These are phyloP conservation scores for Agrochola lychnidis DNA, from an alignment of 2,888 invertebrate species.

Conservation along the genomic window DNA sequence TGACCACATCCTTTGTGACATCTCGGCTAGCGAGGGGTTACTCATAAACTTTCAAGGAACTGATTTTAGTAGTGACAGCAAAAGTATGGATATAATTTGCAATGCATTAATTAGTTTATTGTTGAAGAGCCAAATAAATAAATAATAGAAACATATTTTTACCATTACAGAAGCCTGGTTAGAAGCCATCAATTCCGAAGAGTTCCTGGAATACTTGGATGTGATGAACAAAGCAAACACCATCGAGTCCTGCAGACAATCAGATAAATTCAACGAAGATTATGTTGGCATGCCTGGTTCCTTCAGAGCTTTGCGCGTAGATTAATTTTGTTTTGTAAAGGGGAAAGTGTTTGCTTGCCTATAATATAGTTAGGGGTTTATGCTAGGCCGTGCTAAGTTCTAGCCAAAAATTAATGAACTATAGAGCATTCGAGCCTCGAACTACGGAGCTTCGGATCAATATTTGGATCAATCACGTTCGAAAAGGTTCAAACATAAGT, in stretches of 20 bases:
- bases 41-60: not conserved
- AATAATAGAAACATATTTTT: not conserved
- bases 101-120: not conserved
- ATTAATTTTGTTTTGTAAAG: slow-evolving; percentile 48
- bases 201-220: slow-evolving; percentile 67
- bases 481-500: no score
- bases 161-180: slow-evolving; percentile 70
- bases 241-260: slow-evolving; percentile 72
- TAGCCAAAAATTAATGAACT: not conserved
- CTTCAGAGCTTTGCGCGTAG: slow-evolving; percentile 70
- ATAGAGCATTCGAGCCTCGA: not conserved
- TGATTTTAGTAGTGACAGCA: not conserved
- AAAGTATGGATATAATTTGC: not conserved
- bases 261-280: slow-evolving; percentile 71
- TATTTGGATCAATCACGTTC: not conserved
- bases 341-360: not conserved
- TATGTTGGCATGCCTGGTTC: slow-evolving; percentile 72
- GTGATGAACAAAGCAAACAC: slow-evolving; percentile 71
- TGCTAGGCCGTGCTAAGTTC: not conserved
- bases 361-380: not conserved
- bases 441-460: not conserved
- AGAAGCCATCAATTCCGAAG: slow-evolving; percentile 66
- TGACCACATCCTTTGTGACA: no score
- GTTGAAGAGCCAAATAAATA: no score
- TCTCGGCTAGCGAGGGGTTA: not conserved